Conservation (phyloP, 2,113 vertebrate genomes). For the Lichenostomus cassidix region DNA sequence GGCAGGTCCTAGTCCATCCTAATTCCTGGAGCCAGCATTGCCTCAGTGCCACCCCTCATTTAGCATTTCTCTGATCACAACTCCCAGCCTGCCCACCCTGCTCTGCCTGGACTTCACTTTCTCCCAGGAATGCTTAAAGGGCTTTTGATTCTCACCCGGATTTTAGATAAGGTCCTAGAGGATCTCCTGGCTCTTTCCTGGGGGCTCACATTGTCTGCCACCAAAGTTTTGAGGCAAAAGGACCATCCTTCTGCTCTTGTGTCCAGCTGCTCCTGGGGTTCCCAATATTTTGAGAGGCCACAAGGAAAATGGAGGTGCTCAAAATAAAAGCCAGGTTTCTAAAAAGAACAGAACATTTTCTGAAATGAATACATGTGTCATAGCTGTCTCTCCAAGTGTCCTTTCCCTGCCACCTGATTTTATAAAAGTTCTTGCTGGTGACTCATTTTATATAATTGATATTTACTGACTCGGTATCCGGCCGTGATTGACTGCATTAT, state of each 20-base stretch:
- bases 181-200: neutral
- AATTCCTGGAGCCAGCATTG: neutral
- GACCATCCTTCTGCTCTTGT: neutral
- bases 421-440: neutral
- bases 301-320: neutral
- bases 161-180: neutral
- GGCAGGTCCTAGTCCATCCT: neutral
- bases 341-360: neutral
- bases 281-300: neutral
- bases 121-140: neutral
- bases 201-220: neutral
- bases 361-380: neutral
- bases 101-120: neutral
- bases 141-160: neutral
- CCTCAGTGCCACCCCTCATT: neutral
- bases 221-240: neutral
- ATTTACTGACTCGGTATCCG: neutral
- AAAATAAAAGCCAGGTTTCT: neutral
- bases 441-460: neutral
- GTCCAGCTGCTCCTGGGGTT: neutral
- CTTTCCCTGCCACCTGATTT: neutral
- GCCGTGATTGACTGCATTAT: neutral
- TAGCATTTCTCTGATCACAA: fast-evolving
- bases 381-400: neutral
- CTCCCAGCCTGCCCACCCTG: neutral